Evolutionary conservation across 2,888 invertebrate genomes (phyloP), one percentile per base, ranked within the genome.

Genomic region (Lysandra coridon): DNA sequence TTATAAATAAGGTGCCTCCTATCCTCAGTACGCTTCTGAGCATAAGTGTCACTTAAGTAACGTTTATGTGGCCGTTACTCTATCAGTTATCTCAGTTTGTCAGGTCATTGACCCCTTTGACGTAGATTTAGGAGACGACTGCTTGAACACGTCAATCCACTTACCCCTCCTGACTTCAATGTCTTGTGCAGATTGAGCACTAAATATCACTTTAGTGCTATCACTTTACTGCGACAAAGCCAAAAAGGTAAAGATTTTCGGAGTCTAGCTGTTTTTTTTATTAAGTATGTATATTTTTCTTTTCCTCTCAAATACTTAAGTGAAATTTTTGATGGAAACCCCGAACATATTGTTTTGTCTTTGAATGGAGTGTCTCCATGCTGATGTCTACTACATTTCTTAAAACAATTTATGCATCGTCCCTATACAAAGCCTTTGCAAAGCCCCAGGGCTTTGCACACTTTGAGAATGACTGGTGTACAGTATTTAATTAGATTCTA

Each of bases 91-190:
- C 74, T 44, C 10, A 44, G 74, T 57, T 57, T 57, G 57, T n/a
- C 44, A 23, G 44, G 44, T 44, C 44, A 44, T n/a, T 74, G 30
- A 74, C 44, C 74, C 40, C 78, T 79, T 69, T 77, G 73, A 80
- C 57, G 69, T 53, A 69, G 78, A 80, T 80, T 80, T 73, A 79
- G 78, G 53, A 69, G 78, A 79, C 57, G 78, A 40, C 78, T 80
- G 76, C 80, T 80, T 80, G 69, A 79, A 78, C 80, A 80, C 80
- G 78, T 78, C 69, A 75, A 77, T 44, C 69, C 78, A 80, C 78
- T 80, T 80, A 60, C 33, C 69, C 33, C 73, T 57, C 73, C 73
- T 78, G 73, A 78, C 78, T 49, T 73, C 30, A 73, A 10, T 78
- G 73, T 49, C 69, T 33, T 33, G 33, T 69, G 69, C 17, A 33